Evolutionary conservation across 2,797 vertebrate genomes (phyloP).

Genomic region (Scleropages formosus): DNA sequence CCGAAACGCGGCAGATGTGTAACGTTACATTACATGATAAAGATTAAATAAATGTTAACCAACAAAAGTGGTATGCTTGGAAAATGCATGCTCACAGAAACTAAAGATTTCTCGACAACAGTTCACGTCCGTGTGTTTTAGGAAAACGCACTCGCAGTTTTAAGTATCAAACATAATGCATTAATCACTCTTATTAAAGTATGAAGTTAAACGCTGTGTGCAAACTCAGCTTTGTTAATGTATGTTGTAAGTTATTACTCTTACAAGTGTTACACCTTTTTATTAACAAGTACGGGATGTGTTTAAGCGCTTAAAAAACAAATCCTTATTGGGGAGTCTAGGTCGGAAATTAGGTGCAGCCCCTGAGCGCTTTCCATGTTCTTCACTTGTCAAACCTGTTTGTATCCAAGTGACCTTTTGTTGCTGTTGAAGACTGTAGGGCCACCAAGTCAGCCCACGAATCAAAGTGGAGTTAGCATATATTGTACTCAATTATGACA

Average conservation of each 20-base stretch:
- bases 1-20: no score
- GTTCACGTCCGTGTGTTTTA: background rate
- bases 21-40: no score
- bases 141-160: background rate
- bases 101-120: background rate
- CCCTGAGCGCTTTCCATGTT: constrained; percentile 54
- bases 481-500: constrained; percentile 44
- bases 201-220: background rate
- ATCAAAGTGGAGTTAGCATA: constrained; percentile 61
- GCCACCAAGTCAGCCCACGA: constrained; percentile 62
- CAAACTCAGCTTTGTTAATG: background rate
- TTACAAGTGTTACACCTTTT: background rate
- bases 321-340: constrained; percentile 55
- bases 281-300: background rate
- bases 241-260: background rate
- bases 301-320: constrained; percentile 22
- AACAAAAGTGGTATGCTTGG: background rate
- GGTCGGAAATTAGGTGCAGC: constrained; percentile 59
- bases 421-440: constrained; percentile 60
- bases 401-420: constrained; percentile 65
- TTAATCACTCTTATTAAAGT: background rate
- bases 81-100: background rate
- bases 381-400: constrained; percentile 61
- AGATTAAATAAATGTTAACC: no score
- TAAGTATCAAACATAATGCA: background rate